Evolutionary conservation across 2,888 invertebrate genomes (phyloP).

Genomic region (Aleiodes alternator): DNA sequence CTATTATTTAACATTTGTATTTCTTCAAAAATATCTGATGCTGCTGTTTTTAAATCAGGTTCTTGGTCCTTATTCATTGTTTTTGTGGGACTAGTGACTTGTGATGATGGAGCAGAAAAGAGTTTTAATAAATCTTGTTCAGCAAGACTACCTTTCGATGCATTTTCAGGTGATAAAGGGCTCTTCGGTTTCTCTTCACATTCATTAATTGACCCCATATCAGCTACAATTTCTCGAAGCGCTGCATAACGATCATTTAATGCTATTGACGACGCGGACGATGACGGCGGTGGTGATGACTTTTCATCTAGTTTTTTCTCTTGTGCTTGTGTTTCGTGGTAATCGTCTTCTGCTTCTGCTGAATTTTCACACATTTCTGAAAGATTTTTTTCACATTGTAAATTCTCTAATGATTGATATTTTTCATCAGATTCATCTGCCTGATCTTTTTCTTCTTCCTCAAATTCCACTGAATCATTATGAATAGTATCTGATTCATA

Average conservation of each 20-base stretch:
- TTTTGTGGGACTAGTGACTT: conserved; percentile 60
- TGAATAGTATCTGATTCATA: conserved; percentile 21
- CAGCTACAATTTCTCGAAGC: conserved; percentile 83
- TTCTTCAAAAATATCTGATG: conserved; percentile 72
- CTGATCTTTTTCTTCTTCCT: conserved; percentile 39
- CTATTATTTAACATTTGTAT: conserved; percentile 70
- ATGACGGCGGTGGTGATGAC: conserved; percentile 62
- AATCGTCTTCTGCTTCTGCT: conserved; percentile 49
- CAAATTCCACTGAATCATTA: conserved; percentile 27
- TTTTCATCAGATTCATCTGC: conserved; percentile 28
- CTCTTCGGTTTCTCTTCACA: conserved; percentile 54
- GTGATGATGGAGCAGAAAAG: conserved; percentile 64
- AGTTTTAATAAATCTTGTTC: conserved; percentile 69
- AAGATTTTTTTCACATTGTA: conserved; percentile 14
- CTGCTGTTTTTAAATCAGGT: conserved; percentile 61
- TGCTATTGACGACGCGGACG: conserved; percentile 67
- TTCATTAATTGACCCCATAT: conserved; percentile 52
- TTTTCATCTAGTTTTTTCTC: conserved; percentile 74
- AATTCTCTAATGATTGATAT: conserved; percentile 44
- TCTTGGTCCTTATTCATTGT: conserved; percentile 48
- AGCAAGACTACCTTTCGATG: conserved; percentile 53
- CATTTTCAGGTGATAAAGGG: conserved; percentile 50
- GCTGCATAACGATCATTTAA: conserved; percentile 88
- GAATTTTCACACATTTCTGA: conserved; percentile 18
- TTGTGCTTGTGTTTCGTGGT: conserved; percentile 53